Conservation (phyloP, 2,113 vertebrate species). For the Australoheros scitulus region DNA sequence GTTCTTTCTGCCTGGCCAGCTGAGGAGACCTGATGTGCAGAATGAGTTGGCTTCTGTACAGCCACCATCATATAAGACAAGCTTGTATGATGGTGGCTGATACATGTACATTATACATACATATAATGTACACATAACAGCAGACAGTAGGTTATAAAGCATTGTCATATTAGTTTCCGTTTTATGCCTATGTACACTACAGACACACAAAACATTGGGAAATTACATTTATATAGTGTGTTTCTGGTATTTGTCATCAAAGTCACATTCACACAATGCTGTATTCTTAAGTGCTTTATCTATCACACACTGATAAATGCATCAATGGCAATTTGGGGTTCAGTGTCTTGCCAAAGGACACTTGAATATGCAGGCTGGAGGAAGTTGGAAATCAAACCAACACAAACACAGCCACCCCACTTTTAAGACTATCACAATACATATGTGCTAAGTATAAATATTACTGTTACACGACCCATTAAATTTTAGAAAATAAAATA, state of each 20-base stretch:
- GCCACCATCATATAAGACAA: background rate
- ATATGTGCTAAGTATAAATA: background rate
- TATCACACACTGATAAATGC: background rate
- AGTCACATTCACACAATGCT: background rate
- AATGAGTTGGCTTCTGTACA: background rate
- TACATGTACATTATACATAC: background rate
- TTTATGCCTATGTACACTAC: background rate
- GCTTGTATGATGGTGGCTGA: background rate
- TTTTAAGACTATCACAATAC: background rate
- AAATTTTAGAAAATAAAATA: slow-evolving; percentile 59
- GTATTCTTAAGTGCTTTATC: background rate
- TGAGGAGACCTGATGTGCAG: background rate
- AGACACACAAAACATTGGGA: background rate
- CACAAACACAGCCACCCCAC: background rate
- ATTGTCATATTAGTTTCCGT: background rate
- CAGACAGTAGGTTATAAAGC: background rate
- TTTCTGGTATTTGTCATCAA: background rate
- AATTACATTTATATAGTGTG: background rate
- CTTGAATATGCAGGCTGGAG: background rate
- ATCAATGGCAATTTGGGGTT: background rate
- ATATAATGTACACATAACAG: background rate
- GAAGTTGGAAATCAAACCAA: background rate
- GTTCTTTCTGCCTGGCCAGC: no score
- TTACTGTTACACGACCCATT: background rate
- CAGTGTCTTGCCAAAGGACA: background rate